A percentile compares a stretch with the other conserved stretches of the same genome.
Evolutionary conservation across 35 echinoderm and acorn worm species (phyloP).

Genomic region (Holothuria glaberrima): DNA sequence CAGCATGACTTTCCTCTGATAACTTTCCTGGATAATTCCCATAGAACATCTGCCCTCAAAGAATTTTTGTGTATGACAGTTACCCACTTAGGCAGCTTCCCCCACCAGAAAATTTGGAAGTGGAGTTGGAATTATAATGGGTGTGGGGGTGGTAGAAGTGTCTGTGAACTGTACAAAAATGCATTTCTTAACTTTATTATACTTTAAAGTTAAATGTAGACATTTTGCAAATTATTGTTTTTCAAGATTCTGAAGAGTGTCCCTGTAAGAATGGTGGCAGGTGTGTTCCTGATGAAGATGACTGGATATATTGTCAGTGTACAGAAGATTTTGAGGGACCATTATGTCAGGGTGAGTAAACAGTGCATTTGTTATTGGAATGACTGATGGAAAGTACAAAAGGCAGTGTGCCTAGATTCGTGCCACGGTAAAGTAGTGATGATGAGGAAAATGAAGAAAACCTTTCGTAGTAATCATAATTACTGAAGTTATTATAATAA

Average conservation of each 20-base stretch:
- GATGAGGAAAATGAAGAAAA: no score
- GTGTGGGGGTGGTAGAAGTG: neutral
- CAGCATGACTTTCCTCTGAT: no score
- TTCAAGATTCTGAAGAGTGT: neutral
- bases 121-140: neutral
- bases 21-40: no score
- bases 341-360: neutral
- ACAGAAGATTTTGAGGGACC: neutral
- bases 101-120: neutral
- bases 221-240: neutral
- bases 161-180: neutral
- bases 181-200: neutral
- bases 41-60: no score
- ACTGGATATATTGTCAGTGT: neutral
- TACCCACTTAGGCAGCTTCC: neutral
- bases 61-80: no score
- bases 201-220: neutral
- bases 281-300: neutral
- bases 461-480: no score
- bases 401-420: neutral
- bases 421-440: neutral
- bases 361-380: neutral
- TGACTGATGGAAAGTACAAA: neutral
- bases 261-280: constrained; percentile 28
- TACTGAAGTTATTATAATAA: no score